Percentiles rank a stretch among this genome's conserved stretches.
Conservation (phyloP, 2,797 vertebrate species). For the Tarsius wallacei region DNA sequence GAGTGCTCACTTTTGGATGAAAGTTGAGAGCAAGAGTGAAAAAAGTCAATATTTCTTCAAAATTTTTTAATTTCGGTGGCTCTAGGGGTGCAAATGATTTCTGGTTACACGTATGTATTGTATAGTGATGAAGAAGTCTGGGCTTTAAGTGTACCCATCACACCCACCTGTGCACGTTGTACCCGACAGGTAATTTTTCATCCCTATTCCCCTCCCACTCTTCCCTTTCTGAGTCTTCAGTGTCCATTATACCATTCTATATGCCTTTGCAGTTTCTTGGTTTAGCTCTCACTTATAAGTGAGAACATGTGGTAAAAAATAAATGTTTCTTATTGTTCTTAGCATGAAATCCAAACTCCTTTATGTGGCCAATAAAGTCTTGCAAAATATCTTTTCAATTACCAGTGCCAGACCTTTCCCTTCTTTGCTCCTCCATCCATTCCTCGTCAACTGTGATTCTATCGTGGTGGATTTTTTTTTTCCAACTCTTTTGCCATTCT, state of each 20-base stretch:
- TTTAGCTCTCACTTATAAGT: too few relatives aligned
- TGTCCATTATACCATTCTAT: too few relatives aligned
- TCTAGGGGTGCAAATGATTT: too few relatives aligned
- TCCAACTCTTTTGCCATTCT: not conserved
- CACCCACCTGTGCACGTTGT: too few relatives aligned
- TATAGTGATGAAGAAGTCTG: too few relatives aligned
- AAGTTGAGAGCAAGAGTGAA: not conserved
- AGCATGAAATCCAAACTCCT: not conserved
- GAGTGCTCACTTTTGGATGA: not conserved
- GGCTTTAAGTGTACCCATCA: too few relatives aligned
- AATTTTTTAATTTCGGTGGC: too few relatives aligned
- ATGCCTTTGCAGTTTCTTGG: too few relatives aligned
- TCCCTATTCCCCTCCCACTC: too few relatives aligned
- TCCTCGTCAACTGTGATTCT: not conserved
- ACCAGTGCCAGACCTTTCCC: not conserved
- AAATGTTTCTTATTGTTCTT: not conserved
- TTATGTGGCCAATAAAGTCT: not conserved
- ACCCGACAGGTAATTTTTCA: too few relatives aligned
- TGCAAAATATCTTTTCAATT: not conserved
- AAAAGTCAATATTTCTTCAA: not conserved
- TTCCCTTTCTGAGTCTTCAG: too few relatives aligned
- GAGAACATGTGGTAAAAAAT: not conserved
- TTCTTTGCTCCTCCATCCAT: not conserved
- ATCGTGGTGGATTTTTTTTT: not conserved
- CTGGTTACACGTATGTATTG: too few relatives aligned